Percentiles rank a stretch among this genome's conserved stretches.
These are phyloP conservation scores for Agapornis roseicollis DNA, from an alignment of 2,113 vertebrate genomes.

Conservation along the genomic window DNA sequence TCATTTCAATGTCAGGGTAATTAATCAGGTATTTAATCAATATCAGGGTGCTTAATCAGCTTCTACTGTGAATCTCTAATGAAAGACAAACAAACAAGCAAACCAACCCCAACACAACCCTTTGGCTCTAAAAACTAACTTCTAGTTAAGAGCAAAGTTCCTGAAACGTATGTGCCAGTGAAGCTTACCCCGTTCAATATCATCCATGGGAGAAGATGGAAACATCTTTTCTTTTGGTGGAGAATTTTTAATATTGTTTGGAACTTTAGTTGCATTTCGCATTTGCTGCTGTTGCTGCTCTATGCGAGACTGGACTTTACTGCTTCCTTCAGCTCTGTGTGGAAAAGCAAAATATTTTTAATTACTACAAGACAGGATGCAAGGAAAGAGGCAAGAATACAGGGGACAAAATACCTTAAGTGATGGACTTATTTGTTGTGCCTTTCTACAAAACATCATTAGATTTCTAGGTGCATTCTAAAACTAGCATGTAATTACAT, in stretches of 20 bases:
- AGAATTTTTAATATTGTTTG: slow-evolving; percentile 78
- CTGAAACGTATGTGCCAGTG: background rate
- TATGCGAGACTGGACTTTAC: slow-evolving; percentile 88
- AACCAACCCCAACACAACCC: background rate
- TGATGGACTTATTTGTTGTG: background rate
- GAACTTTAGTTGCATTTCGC: slow-evolving; percentile 72
- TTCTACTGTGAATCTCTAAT: background rate
- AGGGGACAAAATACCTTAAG: background rate
- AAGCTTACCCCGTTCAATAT: slow-evolving; percentile 91
- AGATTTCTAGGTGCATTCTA: background rate
- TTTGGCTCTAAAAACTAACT: background rate
- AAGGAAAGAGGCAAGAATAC: background rate
- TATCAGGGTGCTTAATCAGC: background rate
- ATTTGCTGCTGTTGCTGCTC: slow-evolving; percentile 80
- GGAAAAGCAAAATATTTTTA: background rate
- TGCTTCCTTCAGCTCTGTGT: slow-evolving; percentile 92
- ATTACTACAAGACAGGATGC: background rate
- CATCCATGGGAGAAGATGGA: slow-evolving; percentile 88
- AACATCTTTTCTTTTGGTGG: slow-evolving; percentile 82
- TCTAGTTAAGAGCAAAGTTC: background rate
- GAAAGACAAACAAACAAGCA: background rate
- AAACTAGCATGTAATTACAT: background rate
- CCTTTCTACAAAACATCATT: background rate
- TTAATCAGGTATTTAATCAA: background rate
- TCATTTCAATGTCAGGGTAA: background rate